Conservation (phyloP, 2,113 vertebrate genomes). For the Uria lomvia region DNA sequence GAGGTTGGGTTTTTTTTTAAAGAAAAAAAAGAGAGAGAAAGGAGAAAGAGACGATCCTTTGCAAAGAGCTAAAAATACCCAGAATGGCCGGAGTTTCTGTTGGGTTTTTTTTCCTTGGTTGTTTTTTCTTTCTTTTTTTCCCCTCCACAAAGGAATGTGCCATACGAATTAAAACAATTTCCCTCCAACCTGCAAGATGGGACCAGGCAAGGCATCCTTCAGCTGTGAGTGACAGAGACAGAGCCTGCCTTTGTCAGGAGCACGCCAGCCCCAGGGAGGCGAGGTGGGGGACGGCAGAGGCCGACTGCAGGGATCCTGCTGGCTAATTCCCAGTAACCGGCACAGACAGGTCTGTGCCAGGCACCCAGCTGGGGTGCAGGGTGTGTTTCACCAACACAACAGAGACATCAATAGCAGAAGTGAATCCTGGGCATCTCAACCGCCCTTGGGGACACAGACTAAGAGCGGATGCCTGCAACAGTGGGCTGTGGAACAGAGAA, state of each 20-base stretch:
- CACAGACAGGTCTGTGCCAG: conserved; percentile 2
- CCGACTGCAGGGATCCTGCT: background rate
- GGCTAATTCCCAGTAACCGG: background rate
- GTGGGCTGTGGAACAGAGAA: background rate
- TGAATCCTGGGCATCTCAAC: background rate
- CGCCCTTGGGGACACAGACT: background rate
- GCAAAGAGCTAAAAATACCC: conserved; percentile 52
- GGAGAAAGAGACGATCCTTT: background rate
- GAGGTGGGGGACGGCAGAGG: background rate
- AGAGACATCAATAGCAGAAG: background rate
- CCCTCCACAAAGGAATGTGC: background rate
- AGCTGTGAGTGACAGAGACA: background rate
- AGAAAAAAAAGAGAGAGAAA: background rate
- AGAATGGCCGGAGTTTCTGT: background rate
- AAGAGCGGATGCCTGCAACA: background rate
- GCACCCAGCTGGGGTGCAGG: background rate
- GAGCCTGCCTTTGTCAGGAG: background rate
- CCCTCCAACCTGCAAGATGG: background rate
- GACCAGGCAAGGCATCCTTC: background rate
- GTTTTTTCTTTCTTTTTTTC: too few species aligned
- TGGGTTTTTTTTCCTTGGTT: background rate
- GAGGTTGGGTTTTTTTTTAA: background rate
- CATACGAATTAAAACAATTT: conserved; percentile 41
- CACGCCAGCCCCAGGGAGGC: background rate
- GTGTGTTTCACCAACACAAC: background rate